These are phyloP conservation scores for Antechinus stuartii DNA, from an alignment of 2,113 vertebrate genomes.

Conservation along the genomic window DNA sequence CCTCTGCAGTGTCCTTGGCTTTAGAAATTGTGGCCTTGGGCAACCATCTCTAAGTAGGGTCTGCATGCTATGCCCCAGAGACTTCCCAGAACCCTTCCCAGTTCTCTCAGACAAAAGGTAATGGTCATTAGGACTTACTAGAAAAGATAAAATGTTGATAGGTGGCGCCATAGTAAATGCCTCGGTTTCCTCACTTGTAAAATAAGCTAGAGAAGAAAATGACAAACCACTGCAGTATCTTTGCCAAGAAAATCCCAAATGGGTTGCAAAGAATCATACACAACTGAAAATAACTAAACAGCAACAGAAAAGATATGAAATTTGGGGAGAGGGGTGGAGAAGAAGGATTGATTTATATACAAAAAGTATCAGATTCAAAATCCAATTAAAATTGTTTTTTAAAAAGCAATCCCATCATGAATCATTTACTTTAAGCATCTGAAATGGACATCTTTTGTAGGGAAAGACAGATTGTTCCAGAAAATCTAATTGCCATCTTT, in stretches of 20 bases:
- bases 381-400: not conserved
- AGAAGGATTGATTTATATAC: not conserved
- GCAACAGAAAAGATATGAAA: not conserved
- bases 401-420: not conserved
- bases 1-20: not conserved
- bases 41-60: not conserved
- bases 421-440: not conserved
- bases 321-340: not conserved
- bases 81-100: not conserved
- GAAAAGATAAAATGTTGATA: not conserved
- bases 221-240: not conserved
- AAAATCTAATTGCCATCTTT: not conserved
- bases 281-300: not conserved
- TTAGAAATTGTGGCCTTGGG: not conserved
- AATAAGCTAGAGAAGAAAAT: not conserved
- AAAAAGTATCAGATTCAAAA: not conserved
- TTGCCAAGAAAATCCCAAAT: not conserved
- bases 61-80: not conserved
- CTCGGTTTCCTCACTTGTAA: not conserved
- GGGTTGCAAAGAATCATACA: not conserved
- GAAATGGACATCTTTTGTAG: not conserved
- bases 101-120: not conserved
- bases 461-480: not conserved
- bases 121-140: not conserved
- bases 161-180: not conserved